Evolutionary conservation across 2,888 invertebrate genomes (phyloP).

Genomic region (Drosophila austrosaltans): DNA sequence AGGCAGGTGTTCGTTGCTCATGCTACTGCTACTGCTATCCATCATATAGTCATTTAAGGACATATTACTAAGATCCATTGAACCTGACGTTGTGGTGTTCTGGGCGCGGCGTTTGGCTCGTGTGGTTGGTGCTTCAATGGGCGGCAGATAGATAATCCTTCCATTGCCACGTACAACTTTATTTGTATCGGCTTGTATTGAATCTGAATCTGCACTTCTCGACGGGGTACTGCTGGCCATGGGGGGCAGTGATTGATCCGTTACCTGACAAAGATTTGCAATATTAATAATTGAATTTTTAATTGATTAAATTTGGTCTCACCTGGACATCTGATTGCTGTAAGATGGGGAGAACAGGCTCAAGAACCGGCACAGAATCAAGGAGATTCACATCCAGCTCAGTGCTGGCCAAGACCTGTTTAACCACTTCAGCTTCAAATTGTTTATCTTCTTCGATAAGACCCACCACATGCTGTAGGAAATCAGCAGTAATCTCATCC

Average conservation of each 20-base stretch:
- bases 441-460: slow-evolving; percentile 88
- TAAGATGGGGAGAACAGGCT: slow-evolving; percentile 8
- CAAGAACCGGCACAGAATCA: slow-evolving; percentile 27
- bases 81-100: slow-evolving; percentile 57
- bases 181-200: slow-evolving; percentile 84
- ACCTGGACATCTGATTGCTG: slow-evolving; percentile 17
- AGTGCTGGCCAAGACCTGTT: slow-evolving; percentile 85
- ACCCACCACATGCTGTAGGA: slow-evolving; percentile 89
- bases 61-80: slow-evolving; percentile 42
- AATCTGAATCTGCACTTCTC: slow-evolving; percentile 26
- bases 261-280: slow-evolving; percentile 13
- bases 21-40: slow-evolving; percentile 50
- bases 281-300: not conserved
- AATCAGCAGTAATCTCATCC: slow-evolving; percentile 88
- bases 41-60: slow-evolving; percentile 54
- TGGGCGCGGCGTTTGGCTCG: slow-evolving; percentile 88
- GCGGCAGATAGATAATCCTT: slow-evolving; percentile 90
- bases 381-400: slow-evolving; percentile 50
- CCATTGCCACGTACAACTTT: slow-evolving; percentile 90
- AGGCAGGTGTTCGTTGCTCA: slow-evolving; percentile 53
- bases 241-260: slow-evolving; percentile 24
- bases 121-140: slow-evolving; percentile 92
- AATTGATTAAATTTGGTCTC: not conserved
- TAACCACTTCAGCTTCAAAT: slow-evolving; percentile 89
- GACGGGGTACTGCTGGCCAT: slow-evolving; percentile 59